phyloP scores from a whole-genome alignment of 1,140 invertebrate genomes.

The Drosophila nannoptera region DNA sequence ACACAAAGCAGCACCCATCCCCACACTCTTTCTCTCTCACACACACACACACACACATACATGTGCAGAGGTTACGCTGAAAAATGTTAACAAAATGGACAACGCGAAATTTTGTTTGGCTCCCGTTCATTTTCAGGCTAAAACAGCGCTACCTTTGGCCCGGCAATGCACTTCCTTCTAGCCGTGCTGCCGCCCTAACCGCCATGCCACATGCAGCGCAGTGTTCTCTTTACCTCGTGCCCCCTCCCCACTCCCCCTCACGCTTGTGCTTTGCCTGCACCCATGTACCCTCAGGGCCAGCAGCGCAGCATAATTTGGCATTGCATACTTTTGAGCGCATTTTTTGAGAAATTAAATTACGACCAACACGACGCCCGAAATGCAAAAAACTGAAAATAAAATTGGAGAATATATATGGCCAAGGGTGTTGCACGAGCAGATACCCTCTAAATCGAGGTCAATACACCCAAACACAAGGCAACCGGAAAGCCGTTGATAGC shows the following conservation, averaged over 20 bases:
- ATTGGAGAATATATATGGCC: neutral
- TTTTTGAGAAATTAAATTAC: conserved; percentile 65
- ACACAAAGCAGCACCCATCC: conserved; percentile 13
- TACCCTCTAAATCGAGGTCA: conserved; percentile 4
- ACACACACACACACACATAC: conserved; percentile 21
- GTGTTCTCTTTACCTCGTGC: too few species aligned
- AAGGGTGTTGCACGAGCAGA: neutral
- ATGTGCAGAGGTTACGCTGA: conserved; percentile 6
- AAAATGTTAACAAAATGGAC: conserved; percentile 66
- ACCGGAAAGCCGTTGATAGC: too few species aligned
- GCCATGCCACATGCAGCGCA: too few species aligned
- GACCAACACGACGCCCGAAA: conserved; percentile 39
- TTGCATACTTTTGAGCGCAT: conserved; percentile 64
- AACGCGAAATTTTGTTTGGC: conserved; percentile 37
- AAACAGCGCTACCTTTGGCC: conserved; percentile 4
- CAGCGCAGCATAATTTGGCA: conserved; percentile 65
- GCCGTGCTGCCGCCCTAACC: neutral
- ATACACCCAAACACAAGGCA: neutral
- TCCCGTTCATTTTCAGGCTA: conserved; percentile 15
- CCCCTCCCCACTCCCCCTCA: too few species aligned
- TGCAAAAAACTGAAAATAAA: neutral
- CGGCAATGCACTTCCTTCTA: conserved; percentile 2
- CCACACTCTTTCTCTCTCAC: conserved; percentile 15
- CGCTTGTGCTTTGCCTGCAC: too few species aligned
- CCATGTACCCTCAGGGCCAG: neutral